Conservation (phyloP, 2,113 vertebrate species). For the Eurypyga helias region DNA sequence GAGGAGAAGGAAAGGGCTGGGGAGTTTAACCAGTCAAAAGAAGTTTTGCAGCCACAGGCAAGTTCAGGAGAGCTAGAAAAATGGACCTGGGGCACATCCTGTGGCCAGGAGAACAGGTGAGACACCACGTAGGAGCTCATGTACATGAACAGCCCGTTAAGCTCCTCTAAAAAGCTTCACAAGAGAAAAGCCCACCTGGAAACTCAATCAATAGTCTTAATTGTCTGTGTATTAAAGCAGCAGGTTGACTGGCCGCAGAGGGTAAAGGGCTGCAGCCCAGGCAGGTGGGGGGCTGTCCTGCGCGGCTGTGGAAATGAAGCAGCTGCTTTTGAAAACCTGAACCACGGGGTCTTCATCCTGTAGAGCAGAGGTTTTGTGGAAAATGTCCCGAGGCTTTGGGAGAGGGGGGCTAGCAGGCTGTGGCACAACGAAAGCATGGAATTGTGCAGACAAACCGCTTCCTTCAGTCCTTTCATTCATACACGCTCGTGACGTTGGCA, state of each 20-base stretch:
- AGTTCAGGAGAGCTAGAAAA: background rate
- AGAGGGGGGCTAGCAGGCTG: background rate
- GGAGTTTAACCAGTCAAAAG: background rate
- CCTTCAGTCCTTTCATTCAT: conserved; percentile 2
- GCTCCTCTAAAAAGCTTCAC: background rate
- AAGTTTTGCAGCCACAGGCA: background rate
- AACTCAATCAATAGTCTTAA: background rate
- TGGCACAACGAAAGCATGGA: background rate
- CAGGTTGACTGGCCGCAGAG: background rate
- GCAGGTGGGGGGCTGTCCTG: background rate
- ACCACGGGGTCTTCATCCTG: fast-evolving
- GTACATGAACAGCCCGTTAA: background rate
- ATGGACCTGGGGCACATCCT: background rate
- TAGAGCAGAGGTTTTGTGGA: background rate
- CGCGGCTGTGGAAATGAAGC: background rate
- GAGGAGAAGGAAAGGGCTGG: background rate
- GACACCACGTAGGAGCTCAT: background rate
- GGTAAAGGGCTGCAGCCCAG: background rate
- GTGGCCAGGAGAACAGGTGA: background rate
- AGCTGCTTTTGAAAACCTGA: background rate
- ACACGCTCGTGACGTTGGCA: background rate
- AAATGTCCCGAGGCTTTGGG: background rate
- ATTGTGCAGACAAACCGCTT: background rate
- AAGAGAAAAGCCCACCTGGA: background rate
- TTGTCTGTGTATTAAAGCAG: background rate